These are phyloP conservation scores for Epicampocera succincta DNA, from an alignment of 2,888 invertebrate species.

Conservation along the genomic window DNA sequence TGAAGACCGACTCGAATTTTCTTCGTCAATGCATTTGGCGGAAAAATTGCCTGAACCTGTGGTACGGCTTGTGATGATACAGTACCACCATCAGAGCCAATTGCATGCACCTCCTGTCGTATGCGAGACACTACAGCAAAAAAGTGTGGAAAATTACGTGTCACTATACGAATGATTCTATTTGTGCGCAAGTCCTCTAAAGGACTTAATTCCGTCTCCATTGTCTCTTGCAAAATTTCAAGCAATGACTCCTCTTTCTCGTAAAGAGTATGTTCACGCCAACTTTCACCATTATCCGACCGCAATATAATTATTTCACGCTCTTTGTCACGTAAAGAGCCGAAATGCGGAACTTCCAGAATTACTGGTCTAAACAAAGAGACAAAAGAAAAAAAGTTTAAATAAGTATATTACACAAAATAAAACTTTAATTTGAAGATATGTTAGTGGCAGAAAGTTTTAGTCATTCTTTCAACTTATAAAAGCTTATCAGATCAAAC, in stretches of 20 bases:
- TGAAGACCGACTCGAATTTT: constrained; percentile 98
- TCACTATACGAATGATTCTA: constrained; percentile 95
- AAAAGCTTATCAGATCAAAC: too few species aligned
- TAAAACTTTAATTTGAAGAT: too few species aligned
- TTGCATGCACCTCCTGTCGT: constrained; percentile 97
- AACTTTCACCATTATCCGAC: constrained; percentile 98
- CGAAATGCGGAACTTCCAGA: constrained; percentile 98
- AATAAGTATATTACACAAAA: not conserved
- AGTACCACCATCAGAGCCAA: constrained; percentile 98
- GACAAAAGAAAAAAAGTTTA: not conserved
- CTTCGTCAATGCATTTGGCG: constrained; percentile 98
- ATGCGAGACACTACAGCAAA: constrained; percentile 97
- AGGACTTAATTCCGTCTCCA: constrained; percentile 86
- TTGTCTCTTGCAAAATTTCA: constrained; percentile 93
- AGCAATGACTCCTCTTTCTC: constrained; percentile 93
- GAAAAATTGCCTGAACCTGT: constrained; percentile 92
- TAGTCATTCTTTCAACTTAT: too few species aligned
- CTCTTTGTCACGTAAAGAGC: constrained; percentile 95
- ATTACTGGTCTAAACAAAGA: constrained; percentile 88
- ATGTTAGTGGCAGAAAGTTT: too few species aligned
- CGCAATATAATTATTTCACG: constrained; percentile 97
- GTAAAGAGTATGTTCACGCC: constrained; percentile 96
- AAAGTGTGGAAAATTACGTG: constrained; percentile 98
- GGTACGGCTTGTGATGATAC: constrained; percentile 97
- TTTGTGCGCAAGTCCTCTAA: constrained; percentile 93